phyloP scores from a whole-genome alignment of 2,797 vertebrate genomes.

The Coracias cyanogaster region DNA sequence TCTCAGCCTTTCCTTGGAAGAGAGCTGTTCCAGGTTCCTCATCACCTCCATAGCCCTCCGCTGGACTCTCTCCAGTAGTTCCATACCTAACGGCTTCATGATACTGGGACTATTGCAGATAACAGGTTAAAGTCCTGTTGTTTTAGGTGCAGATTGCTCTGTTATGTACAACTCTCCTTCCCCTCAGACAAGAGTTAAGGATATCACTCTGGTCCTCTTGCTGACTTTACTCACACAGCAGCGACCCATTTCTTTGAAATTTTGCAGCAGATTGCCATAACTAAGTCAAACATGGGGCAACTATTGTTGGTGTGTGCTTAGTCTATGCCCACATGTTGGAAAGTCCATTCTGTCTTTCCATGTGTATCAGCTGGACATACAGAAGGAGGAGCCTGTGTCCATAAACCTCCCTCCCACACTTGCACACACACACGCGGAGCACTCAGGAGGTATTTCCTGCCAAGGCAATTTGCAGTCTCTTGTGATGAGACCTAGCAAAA shows the following conservation, averaged over 20 bases:
- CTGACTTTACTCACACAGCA: neutral
- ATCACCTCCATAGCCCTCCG: too few species aligned
- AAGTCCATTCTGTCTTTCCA: neutral
- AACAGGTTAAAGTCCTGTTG: neutral
- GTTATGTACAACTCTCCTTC: neutral
- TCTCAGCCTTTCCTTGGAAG: too few species aligned
- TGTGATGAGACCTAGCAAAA: rapidly evolving
- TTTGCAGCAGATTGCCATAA: neutral
- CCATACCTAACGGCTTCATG: neutral
- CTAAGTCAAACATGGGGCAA: neutral
- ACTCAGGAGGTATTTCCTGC: neutral
- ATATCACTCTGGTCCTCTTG: neutral
- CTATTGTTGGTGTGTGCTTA: neutral
- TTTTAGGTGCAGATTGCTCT: neutral
- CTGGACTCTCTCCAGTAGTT: too few species aligned
- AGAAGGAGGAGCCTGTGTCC: neutral
- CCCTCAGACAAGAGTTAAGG: neutral
- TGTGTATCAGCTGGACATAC: neutral
- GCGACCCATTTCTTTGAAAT: neutral
- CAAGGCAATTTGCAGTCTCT: neutral
- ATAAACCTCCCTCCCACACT: neutral
- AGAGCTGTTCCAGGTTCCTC: too few species aligned
- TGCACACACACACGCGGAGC: rapidly evolving
- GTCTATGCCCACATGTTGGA: too few species aligned
- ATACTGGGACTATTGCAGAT: neutral